Percentiles rank a stretch among this genome's conserved stretches.
Evolutionary conservation across 2,113 vertebrate species (phyloP).

Genomic region (Cariama cristata): DNA sequence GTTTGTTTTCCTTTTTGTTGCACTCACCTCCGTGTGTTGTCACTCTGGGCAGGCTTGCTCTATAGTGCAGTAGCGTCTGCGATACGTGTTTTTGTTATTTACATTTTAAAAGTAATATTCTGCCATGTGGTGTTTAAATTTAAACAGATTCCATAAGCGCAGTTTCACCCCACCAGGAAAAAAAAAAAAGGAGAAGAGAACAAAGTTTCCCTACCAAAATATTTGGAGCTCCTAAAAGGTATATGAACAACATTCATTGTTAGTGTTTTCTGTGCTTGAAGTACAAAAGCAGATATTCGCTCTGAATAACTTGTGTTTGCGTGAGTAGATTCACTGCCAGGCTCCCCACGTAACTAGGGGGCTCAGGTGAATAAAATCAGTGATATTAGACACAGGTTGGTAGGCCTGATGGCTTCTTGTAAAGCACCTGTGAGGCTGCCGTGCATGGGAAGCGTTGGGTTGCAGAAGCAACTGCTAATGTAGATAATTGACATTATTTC

Average conservation of each 20-base stretch:
- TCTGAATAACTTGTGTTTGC: neutral
- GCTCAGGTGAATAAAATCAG: neutral
- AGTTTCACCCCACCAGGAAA: neutral
- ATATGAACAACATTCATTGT: neutral
- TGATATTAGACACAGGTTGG: too few species aligned
- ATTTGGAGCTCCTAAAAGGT: neutral
- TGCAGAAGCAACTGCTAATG: neutral
- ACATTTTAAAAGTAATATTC: neutral
- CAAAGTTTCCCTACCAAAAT: neutral
- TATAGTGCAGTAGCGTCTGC: fast-evolving
- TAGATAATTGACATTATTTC: neutral
- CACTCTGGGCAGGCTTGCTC: neutral
- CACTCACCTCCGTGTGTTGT: too few species aligned
- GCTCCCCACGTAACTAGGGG: too few species aligned
- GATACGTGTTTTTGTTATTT: fast-evolving
- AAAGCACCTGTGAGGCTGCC: neutral
- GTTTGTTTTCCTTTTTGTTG: neutral
- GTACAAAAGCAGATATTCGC: too few species aligned
- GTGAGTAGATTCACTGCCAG: neutral
- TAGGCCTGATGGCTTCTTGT: neutral
- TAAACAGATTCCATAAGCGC: neutral
- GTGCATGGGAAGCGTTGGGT: neutral
- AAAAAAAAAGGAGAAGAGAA: neutral
- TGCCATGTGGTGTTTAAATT: neutral
- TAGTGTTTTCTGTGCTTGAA: neutral